Conservation (phyloP, 2,113 vertebrate genomes). For the Spheniscus mendiculus region DNA sequence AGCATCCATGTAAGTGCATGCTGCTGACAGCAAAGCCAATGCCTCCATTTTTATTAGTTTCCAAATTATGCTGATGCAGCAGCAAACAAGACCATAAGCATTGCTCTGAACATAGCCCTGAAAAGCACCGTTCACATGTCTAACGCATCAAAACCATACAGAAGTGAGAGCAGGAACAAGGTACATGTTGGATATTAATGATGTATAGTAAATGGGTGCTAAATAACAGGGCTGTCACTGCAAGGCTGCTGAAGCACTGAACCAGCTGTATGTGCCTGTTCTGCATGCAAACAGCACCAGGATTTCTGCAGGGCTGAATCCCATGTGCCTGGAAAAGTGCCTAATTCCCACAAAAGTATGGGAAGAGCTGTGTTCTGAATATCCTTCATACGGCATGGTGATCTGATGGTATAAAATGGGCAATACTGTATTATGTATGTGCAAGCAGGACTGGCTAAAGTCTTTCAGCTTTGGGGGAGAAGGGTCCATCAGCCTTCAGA, state of each 20-base stretch:
- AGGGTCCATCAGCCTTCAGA: neutral
- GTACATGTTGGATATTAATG: neutral
- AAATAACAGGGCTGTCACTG: neutral
- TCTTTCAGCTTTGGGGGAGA: neutral
- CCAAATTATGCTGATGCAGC: neutral
- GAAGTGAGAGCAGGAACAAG: neutral
- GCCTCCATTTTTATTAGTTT: neutral
- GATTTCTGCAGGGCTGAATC: neutral
- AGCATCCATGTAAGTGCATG: neutral
- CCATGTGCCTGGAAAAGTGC: neutral
- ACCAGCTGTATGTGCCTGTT: neutral
- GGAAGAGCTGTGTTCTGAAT: neutral
- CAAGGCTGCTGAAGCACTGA: neutral
- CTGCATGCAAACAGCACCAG: neutral
- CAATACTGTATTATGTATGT: rapidly evolving
- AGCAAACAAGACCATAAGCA: neutral
- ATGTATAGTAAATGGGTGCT: neutral
- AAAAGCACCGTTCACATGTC: neutral
- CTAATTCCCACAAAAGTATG: neutral
- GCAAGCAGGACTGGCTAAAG: neutral
- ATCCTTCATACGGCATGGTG: rapidly evolving
- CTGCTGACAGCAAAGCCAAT: neutral
- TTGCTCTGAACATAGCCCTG: neutral
- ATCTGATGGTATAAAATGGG: neutral
- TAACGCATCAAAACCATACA: neutral